Conservation (phyloP, 1,140 invertebrate species). For the Drosophila tani region DNA sequence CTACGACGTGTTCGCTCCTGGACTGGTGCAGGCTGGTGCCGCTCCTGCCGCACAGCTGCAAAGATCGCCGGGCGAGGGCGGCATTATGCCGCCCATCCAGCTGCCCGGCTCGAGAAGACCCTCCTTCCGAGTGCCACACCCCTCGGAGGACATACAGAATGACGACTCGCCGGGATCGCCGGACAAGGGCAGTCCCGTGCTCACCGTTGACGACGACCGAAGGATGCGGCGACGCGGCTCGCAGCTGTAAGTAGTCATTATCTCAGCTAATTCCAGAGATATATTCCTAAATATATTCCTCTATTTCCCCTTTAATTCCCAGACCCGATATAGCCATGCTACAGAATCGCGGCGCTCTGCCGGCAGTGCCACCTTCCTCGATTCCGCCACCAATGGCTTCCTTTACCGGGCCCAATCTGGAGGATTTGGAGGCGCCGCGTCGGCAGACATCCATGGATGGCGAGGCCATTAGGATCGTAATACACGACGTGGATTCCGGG, state of each 20-base stretch:
- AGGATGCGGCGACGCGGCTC: slow-evolving; percentile 90
- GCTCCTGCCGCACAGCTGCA: slow-evolving; percentile 63
- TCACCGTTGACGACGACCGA: slow-evolving; percentile 90
- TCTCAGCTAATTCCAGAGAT: no score
- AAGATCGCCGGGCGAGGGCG: slow-evolving; percentile 73
- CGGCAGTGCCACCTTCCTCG: slow-evolving; percentile 85
- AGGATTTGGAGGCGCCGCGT: slow-evolving; percentile 87
- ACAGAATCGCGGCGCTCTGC: slow-evolving; percentile 86
- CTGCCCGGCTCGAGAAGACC: slow-evolving; percentile 86
- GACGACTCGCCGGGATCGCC: slow-evolving; percentile 86
- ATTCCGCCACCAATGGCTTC: slow-evolving; percentile 86
- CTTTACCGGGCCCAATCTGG: slow-evolving; percentile 86
- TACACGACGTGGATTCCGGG: slow-evolving; percentile 94
- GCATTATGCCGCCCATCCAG: slow-evolving; percentile 77
- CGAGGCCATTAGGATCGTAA: slow-evolving; percentile 96
- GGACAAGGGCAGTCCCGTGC: slow-evolving; percentile 85
- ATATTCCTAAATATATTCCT: neutral
- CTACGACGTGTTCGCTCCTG: slow-evolving; percentile 90
- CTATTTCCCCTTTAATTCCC: slow-evolving; percentile 30
- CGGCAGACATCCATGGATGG: slow-evolving; percentile 94
- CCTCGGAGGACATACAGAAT: slow-evolving; percentile 86
- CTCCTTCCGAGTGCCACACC: slow-evolving; percentile 88
- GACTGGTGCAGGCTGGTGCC: slow-evolving; percentile 68
- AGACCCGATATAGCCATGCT: slow-evolving; percentile 91
- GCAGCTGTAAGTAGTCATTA: slow-evolving; percentile 89